phyloP scores from a whole-genome alignment of 1,140 invertebrate genomes.

The Lucilia sericata region DNA sequence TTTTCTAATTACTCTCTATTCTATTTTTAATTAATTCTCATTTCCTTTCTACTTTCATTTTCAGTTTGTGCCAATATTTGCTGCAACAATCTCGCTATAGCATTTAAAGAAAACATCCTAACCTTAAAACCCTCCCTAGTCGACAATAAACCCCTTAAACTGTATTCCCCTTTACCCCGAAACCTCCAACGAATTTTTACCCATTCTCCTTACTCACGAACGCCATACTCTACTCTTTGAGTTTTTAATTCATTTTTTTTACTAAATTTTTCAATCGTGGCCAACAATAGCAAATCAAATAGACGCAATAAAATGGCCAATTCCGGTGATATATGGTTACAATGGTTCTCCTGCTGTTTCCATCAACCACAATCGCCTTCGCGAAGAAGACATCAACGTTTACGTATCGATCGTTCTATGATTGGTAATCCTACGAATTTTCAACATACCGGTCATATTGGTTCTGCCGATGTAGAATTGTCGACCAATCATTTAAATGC shows the following conservation, averaged over 20 bases:
- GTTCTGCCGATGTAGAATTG: conserved; percentile 87
- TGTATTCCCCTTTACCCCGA: not conserved
- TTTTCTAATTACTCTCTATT: too few species aligned
- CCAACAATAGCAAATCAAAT: conserved; percentile 48
- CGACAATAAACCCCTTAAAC: conserved; percentile 28
- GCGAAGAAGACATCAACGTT: conserved; percentile 74
- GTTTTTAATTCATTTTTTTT: not conserved
- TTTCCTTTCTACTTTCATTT: not conserved
- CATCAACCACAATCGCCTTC: conserved; percentile 77
- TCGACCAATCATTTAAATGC: conserved; percentile 79
- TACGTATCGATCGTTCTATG: conserved; percentile 91
- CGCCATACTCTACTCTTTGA: not conserved
- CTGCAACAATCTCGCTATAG: not conserved
- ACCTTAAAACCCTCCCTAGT: not conserved
- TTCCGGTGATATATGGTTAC: conserved; percentile 83
- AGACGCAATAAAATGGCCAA: conserved; percentile 72
- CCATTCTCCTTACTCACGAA: not conserved
- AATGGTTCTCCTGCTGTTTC: conserved; percentile 88
- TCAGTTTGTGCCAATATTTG: not conserved
- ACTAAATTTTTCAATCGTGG: conserved; percentile 48
- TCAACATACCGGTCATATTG: conserved; percentile 84
- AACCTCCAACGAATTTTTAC: not conserved
- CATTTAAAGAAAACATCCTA: not conserved
- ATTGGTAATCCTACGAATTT: conserved; percentile 93
- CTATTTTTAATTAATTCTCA: not conserved